Percentiles rank a stretch among this genome's conserved stretches.
Conservation (phyloP, 2,888 invertebrate genomes). For the Phragmatobia fuliginosa region DNA sequence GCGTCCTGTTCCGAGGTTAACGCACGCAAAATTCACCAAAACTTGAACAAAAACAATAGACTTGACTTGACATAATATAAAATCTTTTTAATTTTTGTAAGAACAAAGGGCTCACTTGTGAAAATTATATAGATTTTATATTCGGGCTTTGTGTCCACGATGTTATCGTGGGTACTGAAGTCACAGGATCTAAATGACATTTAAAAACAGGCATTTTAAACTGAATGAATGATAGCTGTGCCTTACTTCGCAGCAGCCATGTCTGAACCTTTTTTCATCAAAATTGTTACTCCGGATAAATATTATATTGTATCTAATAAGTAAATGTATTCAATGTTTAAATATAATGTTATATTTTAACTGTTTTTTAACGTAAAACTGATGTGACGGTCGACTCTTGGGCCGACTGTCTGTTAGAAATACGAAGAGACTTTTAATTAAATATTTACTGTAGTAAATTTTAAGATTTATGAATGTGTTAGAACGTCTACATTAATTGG, state of each 20-base stretch:
- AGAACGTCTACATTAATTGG: slow-evolving; percentile 55
- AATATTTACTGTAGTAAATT: slow-evolving; percentile 69
- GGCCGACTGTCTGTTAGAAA: slow-evolving; percentile 60
- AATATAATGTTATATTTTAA: slow-evolving; percentile 68
- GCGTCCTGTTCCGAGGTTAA: slow-evolving; percentile 49
- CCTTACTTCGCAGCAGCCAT: slow-evolving; percentile 33
- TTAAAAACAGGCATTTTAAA: slow-evolving; percentile 17
- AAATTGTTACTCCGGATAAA: slow-evolving; percentile 71
- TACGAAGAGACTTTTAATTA: slow-evolving; percentile 67
- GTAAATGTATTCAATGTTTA: slow-evolving; percentile 76
- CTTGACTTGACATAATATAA: slow-evolving; percentile 58
- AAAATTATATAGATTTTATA: slow-evolving; percentile 68
- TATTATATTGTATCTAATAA: slow-evolving; percentile 66
- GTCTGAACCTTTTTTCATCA: slow-evolving; percentile 55
- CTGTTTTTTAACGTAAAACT: slow-evolving; percentile 66
- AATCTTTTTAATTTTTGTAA: slow-evolving; percentile 63
- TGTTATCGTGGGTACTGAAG: slow-evolving; percentile 39
- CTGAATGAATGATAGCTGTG: slow-evolving; percentile 17
- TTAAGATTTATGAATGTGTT: slow-evolving; percentile 69
- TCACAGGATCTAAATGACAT: slow-evolving; percentile 53
- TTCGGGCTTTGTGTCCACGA: slow-evolving; percentile 54
- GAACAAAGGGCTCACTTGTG: slow-evolving; percentile 76
- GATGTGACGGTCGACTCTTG: slow-evolving; percentile 55
- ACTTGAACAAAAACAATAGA: slow-evolving; percentile 24
- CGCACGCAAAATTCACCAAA: slow-evolving; percentile 42